Percentiles rank a stretch among this genome's conserved stretches.
Evolutionary conservation across 1,140 invertebrate genomes (phyloP).

Genomic region (Zelostemma sp.): DNA sequence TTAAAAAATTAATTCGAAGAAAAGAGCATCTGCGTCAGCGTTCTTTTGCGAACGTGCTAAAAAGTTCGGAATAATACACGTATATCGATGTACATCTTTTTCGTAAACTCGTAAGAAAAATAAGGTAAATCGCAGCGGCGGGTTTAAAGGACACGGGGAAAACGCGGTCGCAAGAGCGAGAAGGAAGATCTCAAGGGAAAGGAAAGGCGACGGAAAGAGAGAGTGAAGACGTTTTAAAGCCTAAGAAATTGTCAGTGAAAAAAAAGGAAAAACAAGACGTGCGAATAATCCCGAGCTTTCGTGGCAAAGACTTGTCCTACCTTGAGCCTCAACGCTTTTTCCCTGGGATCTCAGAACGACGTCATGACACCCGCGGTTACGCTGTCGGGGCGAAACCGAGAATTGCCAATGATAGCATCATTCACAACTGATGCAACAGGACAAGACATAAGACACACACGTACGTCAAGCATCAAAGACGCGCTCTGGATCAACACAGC

Average conservation of each 20-base stretch:
- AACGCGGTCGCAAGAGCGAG: neutral
- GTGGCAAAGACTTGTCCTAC: slow-evolving; percentile 52
- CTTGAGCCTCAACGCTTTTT: slow-evolving; percentile 51
- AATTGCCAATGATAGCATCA: slow-evolving; percentile 27
- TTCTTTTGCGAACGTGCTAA: neutral
- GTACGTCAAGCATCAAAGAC: no score
- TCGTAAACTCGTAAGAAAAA: slow-evolving; percentile 36
- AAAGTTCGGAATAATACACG: slow-evolving; percentile 20
- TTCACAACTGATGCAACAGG: no score
- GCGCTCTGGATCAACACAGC: no score
- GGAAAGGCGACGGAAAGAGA: slow-evolving; percentile 18
- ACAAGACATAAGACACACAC: no score
- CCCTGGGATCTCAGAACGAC: slow-evolving; percentile 39
- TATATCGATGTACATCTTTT: slow-evolving; percentile 40
- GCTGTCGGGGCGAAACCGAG: slow-evolving; percentile 28
- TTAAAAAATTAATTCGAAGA: neutral
- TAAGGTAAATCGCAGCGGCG: slow-evolving; percentile 45
- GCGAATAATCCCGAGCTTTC: slow-evolving; percentile 45
- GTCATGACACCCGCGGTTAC: slow-evolving; percentile 39
- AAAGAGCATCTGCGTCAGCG: no score
- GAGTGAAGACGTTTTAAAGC: neutral
- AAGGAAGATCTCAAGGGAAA: neutral
- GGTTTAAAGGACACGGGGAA: slow-evolving; percentile 24
- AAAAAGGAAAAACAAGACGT: slow-evolving; percentile 38
- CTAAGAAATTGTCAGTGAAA: neutral